Base-by-base conservation (phyloP, 1,140 invertebrate species). In the Hyposmocoma kahamanoa region DNA sequence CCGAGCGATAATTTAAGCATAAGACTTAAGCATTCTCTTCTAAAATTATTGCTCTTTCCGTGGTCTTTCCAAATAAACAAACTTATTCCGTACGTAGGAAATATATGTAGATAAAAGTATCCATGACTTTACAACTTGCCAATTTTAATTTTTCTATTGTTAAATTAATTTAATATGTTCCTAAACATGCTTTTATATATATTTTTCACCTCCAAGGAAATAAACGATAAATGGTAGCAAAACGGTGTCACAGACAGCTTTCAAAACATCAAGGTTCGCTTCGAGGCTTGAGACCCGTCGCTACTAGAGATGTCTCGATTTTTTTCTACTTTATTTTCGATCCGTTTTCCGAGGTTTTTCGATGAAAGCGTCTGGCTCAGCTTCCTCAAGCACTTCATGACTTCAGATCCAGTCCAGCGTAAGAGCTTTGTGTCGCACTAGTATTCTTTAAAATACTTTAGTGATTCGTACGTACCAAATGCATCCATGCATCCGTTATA, bases 271-370 rank as follows among this genome's bases (percentile, higher is more conserved):
- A 72, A 79, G 70, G 62, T 72, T 78, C 38, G 15, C 32, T 36
- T 36, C 62, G 62, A 71, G 67, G 69, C 79, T 81, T 72, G 72
- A 83, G 74, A 83, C 77, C 59, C 50, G 42, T 59, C 65, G 68
- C 68, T 74, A 59, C 62, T 82, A 70, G 70, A 76, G 75, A 80
- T 82, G 79, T 85, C 79, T 85, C 79, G 82, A 85, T 80, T 80
- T 80, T n/a, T 85, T 79, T 79, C 73, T 70, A 59, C 54, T 83
- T 64, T 79, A 76, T 85, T 85, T 82, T 82, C 72, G 76, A 83
- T 80, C 68, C 69, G 64, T 63, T 77, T 72, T 66, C 68, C 71
- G 54, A 48, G 54, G 49, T 63, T 70, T 72, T 67, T 58, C 63
- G 57, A 48, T 64, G 68, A 72, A 74, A 80, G 63, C 76, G 76